Evolutionary conservation across 2,113 vertebrate species (phyloP).

Genomic region (Sebastes schlegelii): DNA sequence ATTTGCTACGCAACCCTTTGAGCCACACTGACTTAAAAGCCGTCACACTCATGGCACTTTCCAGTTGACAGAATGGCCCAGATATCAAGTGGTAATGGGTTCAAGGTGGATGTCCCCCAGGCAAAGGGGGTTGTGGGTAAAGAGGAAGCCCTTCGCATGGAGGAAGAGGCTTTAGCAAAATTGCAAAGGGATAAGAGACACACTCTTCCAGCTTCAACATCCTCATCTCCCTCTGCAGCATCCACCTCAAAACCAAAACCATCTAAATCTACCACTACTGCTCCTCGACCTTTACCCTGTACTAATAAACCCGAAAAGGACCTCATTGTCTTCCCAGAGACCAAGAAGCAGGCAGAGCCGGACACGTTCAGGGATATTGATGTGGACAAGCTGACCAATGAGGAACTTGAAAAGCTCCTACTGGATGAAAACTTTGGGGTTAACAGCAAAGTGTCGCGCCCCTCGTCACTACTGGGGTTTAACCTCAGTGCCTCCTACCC

Average conservation of each 20-base stretch:
- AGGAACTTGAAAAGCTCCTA: constrained; percentile 95
- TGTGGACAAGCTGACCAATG: constrained; percentile 91
- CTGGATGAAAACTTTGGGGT: constrained; percentile 92
- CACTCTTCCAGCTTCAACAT: constrained; percentile 64
- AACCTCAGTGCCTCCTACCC: constrained; percentile 90
- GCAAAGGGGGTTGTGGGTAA: constrained; percentile 92
- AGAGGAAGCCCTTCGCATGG: constrained; percentile 99
- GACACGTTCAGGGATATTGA: constrained; percentile 89
- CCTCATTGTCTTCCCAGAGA: constrained; percentile 97
- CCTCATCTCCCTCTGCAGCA: constrained; percentile 63
- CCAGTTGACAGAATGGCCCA: constrained; percentile 92
- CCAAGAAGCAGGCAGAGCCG: constrained; percentile 84
- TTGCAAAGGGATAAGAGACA: constrained; percentile 89
- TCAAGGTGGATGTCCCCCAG: constrained; percentile 86
- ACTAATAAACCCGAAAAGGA: constrained; percentile 88
- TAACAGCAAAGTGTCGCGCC: constrained; percentile 80
- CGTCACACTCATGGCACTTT: constrained; percentile 80
- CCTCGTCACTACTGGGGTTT: constrained; percentile 82
- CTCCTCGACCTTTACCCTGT: constrained; percentile 77
- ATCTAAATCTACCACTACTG: constrained; percentile 58
- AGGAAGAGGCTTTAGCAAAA: constrained; percentile 95
- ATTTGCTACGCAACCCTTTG: constrained; percentile 18
- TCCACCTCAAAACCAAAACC: constrained; percentile 55
- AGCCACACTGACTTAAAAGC: constrained; percentile 62
- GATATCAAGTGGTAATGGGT: constrained; percentile 92